Evolutionary conservation across 1,140 invertebrate species (phyloP).

Genomic region (Tetramorium parvispinum): DNA sequence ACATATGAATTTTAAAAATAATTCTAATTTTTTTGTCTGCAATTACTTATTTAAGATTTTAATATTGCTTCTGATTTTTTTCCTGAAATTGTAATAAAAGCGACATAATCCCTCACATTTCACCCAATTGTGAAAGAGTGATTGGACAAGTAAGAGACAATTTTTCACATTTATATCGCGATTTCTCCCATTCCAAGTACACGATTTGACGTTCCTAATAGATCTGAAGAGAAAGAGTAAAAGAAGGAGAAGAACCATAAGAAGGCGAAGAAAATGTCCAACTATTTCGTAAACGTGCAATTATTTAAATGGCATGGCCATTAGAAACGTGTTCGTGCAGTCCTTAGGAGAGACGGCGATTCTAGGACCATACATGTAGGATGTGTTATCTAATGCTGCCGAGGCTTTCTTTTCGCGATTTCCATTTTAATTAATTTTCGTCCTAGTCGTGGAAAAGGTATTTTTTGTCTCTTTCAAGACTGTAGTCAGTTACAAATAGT

Average conservation of each 20-base stretch:
- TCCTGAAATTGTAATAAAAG: neutral
- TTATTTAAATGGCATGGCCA: constrained; percentile 50
- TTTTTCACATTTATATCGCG: constrained; percentile 18
- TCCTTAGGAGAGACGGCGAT: neutral
- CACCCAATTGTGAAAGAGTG: neutral
- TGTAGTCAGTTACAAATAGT: neutral
- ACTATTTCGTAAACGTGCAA: constrained; percentile 42
- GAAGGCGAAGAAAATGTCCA: constrained; percentile 23
- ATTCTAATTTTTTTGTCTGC: neutral
- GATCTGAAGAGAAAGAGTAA: neutral
- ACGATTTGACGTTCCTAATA: constrained; percentile 17
- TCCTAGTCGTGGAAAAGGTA: neutral
- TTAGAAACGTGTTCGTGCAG: constrained; percentile 27
- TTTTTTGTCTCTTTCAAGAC: neutral
- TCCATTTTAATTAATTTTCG: constrained; percentile 58
- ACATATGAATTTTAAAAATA: neutral
- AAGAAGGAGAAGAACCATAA: neutral
- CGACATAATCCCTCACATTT: neutral
- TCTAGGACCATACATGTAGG: constrained; percentile 16
- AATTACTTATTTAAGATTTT: neutral
- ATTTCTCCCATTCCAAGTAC: constrained; percentile 7
- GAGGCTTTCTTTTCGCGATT: constrained; percentile 32
- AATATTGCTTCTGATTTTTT: neutral
- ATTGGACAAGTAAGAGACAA: neutral
- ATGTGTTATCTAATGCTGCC: constrained; percentile 15